Percentiles rank a stretch among this genome's conserved stretches.
phyloP scores from a whole-genome alignment of 30 jellyfish, hydroid and myxozoan genomes.

The Pseudorhiza aurosa region DNA sequence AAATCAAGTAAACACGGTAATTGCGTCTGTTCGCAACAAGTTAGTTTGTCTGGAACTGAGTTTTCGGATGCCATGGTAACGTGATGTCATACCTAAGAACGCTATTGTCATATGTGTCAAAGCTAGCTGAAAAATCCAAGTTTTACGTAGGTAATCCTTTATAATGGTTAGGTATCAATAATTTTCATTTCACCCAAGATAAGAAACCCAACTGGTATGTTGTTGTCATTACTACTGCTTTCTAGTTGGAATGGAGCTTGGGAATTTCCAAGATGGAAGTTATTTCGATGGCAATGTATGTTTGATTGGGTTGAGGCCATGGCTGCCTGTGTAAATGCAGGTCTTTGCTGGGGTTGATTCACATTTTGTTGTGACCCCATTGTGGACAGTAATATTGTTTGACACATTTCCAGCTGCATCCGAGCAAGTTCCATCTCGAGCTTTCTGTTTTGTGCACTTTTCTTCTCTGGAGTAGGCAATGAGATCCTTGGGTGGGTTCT shows the following conservation, averaged over 20 bases:
- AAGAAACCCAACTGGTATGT: not conserved
- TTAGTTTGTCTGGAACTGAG: too few species aligned
- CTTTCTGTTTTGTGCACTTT: not conserved
- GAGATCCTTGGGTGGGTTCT: conserved; percentile 2
- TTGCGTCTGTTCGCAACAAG: too few species aligned
- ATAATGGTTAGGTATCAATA: not conserved
- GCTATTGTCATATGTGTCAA: too few species aligned
- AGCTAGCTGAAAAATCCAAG: too few species aligned
- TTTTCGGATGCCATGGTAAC: too few species aligned
- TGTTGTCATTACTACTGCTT: not conserved
- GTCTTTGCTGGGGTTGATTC: conserved; percentile 5
- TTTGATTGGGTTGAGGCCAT: not conserved
- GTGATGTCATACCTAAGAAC: too few species aligned
- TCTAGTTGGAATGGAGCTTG: not conserved
- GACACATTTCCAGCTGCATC: conserved; percentile 11
- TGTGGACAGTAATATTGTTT: not conserved
- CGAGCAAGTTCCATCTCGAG: conserved; percentile 11
- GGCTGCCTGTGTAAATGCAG: not conserved
- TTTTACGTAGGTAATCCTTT: too few species aligned
- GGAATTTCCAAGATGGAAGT: not conserved
- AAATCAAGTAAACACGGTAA: too few species aligned
- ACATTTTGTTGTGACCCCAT: conserved; percentile 18
- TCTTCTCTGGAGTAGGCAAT: conserved; percentile 10
- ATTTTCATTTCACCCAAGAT: not conserved
- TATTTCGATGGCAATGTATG: not conserved